Base-by-base conservation (phyloP, 2,888 invertebrate species). In the Leptinotarsa rubiginosa region DNA sequence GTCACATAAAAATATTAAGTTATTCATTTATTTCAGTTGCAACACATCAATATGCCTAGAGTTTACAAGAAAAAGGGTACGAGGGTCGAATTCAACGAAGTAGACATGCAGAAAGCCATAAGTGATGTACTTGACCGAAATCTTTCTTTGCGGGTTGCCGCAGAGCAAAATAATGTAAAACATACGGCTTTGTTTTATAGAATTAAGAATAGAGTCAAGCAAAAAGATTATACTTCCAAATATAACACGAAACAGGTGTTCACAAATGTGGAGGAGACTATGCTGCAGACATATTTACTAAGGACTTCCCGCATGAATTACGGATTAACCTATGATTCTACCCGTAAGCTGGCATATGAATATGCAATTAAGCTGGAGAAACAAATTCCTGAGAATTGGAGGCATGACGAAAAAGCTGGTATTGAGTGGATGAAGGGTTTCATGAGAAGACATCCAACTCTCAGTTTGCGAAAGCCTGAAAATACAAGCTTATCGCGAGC, bases 401-500 rank as follows among this genome's bases (percentile, higher is more conserved):
- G 56, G 47, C 70, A 69, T 56, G 69, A 75, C 47, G 73, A 79
- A 68, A 72, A 74, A 50, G 82, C 84, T 47, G 81, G 83, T 18
- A 64, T 67, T 47, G 82, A 83, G 56, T 84, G 84, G 84, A 75
- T 81, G 25, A n/a, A 72, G 16, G 59, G 49, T 13, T 85, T 83
- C 74, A 69, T 83, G 25, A 81, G 81, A 70, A 67, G 84, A 54
- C 74, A 82, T 67, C 71, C 71, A 13, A 62, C 31, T 20, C 47
- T 84, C 13, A 79, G 81, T 4, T 65, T 84, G 18, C 69, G 84
- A 50, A 81, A 75, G 49, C 81, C 84, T 25, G 79, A 83, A 77
- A 78, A 79, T 7, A 84, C 83, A 0, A 83, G 82, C 64, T 72
- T 84, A n/a, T 77, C 81, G 4, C 69, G 83, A 70, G 78, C 77